These are phyloP conservation scores for Octonoba sinensis DNA, from an alignment of 2,888 invertebrate species.

Conservation along the genomic window DNA sequence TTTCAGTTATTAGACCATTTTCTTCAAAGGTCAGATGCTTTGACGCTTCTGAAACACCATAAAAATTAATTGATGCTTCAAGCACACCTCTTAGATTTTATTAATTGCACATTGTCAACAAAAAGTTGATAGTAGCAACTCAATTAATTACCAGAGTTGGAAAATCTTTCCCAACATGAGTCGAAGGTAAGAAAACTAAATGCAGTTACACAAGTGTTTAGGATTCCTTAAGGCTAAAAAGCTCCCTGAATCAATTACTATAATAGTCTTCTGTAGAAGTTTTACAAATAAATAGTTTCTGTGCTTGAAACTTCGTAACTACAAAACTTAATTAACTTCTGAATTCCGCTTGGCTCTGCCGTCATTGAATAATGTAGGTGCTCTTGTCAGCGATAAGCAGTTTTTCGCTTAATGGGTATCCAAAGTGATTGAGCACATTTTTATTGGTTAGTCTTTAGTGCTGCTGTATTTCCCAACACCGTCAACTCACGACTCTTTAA, in stretches of 20 bases:
- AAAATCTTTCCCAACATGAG: not conserved
- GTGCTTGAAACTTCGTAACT: conserved; percentile 13
- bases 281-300: conserved; percentile 11
- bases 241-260: conserved; percentile 6
- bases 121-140: conserved; percentile 12
- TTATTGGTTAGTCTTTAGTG: conserved; percentile 2
- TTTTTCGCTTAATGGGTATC: conserved; percentile 26
- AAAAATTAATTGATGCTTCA: not conserved
- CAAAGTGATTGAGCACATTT: conserved; percentile 40
- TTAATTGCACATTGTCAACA: not conserved
- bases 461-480: not conserved
- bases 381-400: conserved; percentile 19
- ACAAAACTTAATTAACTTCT: conserved; percentile 31
- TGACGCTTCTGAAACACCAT: not conserved
- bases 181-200: not conserved
- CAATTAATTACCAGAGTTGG: conserved; percentile 8
- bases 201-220: conserved; percentile 5
- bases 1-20: not conserved
- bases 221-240: conserved; percentile 9
- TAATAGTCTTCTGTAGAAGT: not conserved
- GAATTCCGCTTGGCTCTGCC: conserved; percentile 8
- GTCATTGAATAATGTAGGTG: conserved; percentile 27
- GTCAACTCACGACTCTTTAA: not conserved
- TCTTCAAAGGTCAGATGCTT: not conserved
- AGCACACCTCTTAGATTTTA: no score